Evolutionary conservation across 2,113 vertebrate genomes (phyloP).

Genomic region (Nesoenas mayeri): DNA sequence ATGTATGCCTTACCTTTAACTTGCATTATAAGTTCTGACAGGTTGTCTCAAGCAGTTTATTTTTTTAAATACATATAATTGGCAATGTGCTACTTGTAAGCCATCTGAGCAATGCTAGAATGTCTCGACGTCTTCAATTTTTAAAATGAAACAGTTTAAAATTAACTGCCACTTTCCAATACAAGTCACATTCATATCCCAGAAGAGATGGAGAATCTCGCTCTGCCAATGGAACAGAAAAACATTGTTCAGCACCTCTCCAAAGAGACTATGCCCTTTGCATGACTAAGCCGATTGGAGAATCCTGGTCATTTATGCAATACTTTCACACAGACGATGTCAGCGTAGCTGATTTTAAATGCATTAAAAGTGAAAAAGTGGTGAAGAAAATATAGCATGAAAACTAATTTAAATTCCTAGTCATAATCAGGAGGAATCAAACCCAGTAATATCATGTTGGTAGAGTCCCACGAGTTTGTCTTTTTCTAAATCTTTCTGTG

Average conservation of each 20-base stretch:
- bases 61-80: not conserved
- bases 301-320: not conserved
- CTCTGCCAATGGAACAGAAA: not conserved
- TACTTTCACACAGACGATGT: not conserved
- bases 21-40: not conserved
- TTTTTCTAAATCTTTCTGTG: not conserved
- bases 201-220: not conserved
- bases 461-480: not conserved
- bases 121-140: not conserved
- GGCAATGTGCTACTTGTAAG: not conserved
- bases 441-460: not conserved
- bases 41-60: not conserved
- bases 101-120: not conserved
- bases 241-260: not conserved
- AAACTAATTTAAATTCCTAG: constrained; percentile 29
- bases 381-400: not conserved
- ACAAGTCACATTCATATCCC: not conserved
- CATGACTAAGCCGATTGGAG: not conserved
- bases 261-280: not conserved
- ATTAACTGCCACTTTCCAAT: not conserved
- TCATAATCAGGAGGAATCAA: not conserved
- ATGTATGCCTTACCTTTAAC: not conserved
- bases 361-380: not conserved
- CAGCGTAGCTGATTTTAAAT: constrained; percentile 25
- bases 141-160: not conserved